A percentile compares a stretch with the other conserved stretches of the same genome.
Evolutionary conservation across 1,140 invertebrate genomes (phyloP).

Genomic region (Chymomyza costata): DNA sequence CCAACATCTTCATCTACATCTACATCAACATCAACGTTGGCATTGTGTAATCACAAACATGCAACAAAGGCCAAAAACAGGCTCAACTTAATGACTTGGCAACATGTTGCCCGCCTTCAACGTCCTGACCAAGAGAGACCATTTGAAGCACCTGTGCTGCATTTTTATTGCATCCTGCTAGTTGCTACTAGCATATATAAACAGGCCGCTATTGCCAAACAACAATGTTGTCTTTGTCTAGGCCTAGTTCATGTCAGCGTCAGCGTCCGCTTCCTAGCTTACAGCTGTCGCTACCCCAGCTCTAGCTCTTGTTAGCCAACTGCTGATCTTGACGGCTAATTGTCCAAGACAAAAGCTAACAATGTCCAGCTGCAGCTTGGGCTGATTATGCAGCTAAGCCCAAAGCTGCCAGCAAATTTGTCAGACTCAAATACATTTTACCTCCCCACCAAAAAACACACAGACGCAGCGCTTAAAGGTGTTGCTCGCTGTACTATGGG

Average conservation of each 20-base stretch:
- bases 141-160: constrained; percentile 49
- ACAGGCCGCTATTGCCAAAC: background rate
- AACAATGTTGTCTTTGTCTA: constrained; percentile 63
- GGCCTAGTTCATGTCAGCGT: constrained; percentile 17
- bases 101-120: constrained; percentile 51
- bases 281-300: constrained; percentile 26
- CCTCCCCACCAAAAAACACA: too few relatives aligned
- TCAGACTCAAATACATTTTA: too few relatives aligned
- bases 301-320: too few relatives aligned
- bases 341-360: constrained; percentile 41
- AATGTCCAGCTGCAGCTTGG: too few relatives aligned
- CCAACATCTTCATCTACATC: constrained; percentile 25
- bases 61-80: constrained; percentile 66
- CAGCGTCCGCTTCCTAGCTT: constrained; percentile 20
- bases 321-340: constrained; percentile 38
- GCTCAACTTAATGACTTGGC: constrained; percentile 71
- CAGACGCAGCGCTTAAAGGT: too few relatives aligned
- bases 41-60: constrained; percentile 66
- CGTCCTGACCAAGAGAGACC: constrained; percentile 8
- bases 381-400: too few relatives aligned
- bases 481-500: too few relatives aligned
- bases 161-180: constrained; percentile 69
- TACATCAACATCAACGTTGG: background rate
- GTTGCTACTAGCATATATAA: too few relatives aligned
- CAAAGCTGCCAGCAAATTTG: too few relatives aligned